Evolutionary conservation across 1,140 invertebrate species (phyloP).

Genomic region (Drosophila suzukii): DNA sequence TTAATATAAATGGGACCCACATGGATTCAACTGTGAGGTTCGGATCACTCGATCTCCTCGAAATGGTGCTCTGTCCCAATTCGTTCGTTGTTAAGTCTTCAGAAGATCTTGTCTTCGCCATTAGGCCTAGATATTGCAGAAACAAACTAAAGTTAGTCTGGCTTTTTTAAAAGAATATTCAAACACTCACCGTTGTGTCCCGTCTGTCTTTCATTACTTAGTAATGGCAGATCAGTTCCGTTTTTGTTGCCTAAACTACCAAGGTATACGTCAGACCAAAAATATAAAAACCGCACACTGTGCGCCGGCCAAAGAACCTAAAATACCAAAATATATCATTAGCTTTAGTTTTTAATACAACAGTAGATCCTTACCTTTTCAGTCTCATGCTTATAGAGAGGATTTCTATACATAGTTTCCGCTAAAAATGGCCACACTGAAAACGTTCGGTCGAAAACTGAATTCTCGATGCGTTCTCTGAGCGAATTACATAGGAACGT

Average conservation of each 20-base stretch:
- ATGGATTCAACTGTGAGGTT: slow-evolving; percentile 89
- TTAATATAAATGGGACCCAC: slow-evolving; percentile 76
- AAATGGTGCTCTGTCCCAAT: slow-evolving; percentile 86
- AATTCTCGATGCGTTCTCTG: slow-evolving; percentile 89
- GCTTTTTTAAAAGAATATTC: neutral
- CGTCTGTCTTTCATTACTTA: slow-evolving; percentile 83
- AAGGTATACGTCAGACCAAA: slow-evolving; percentile 95
- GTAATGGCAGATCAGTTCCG: slow-evolving; percentile 66
- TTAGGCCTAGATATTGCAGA: slow-evolving; percentile 82
- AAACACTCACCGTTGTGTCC: slow-evolving; percentile 67
- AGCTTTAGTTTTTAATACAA: neutral
- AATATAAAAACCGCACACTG: slow-evolving; percentile 91
- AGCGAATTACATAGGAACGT: slow-evolving; percentile 97
- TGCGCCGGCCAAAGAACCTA: slow-evolving; percentile 93
- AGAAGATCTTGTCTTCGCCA: slow-evolving; percentile 92
- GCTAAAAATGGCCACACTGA: slow-evolving; percentile 95
- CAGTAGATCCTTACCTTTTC: slow-evolving; percentile 83
- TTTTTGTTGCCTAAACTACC: slow-evolving; percentile 85
- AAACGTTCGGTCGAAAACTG: slow-evolving; percentile 90
- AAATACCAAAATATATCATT: neutral
- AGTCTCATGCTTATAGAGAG: slow-evolving; percentile 89
- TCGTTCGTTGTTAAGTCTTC: slow-evolving; percentile 90
- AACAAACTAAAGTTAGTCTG: neutral
- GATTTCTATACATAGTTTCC: slow-evolving; percentile 92
- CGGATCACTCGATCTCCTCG: slow-evolving; percentile 92